Base-by-base conservation (phyloP, 2,888 invertebrate species). In the Lasius fuliginosus region DNA sequence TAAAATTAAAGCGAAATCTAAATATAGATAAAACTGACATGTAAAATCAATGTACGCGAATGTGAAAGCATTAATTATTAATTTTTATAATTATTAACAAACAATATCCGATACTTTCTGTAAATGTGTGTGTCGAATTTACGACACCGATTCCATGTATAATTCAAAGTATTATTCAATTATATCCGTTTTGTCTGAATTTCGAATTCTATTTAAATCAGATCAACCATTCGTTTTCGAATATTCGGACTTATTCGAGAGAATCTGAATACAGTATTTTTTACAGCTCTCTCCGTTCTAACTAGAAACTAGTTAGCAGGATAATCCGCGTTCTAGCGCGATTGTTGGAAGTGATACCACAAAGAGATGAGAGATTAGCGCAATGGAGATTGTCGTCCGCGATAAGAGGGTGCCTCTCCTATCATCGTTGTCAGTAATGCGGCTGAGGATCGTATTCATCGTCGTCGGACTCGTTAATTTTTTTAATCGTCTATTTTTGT, bases 381-480 rank as follows among this genome's bases (percentile, higher is more conserved):
- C 68, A 83, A 69, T 83, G 83, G 81, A 89, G 88, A 88, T 88
- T 88, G 88, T 88, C 88, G 81, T 85, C 62, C 88, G 88, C 89
- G 84, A 83, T 85, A 83, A 89, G 30, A 40, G 62, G 53, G 27
- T 46, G 23, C 4, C 6, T 65, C 67, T 69, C n/a, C 46, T 23
- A 49, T 23, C 36, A 36, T n/a, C 5, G 12, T 79, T 60, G 42
- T 77, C 33, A 60, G 18, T 40, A 65, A 12, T 23, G n/a, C 30
- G 53, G 30, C 64, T 64, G 49, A 76, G 23, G 30, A 27, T 30
- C 64, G 74, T 56, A 64, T 62, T 82, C 40, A 36, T 74, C 71
- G 30, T 53, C 36, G 23, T 49, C 30, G 40, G 36, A 2, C 36
- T 81, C 8, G 4, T 40, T 81, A 74, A 40, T 82, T 67, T 30